These are phyloP conservation scores for Megaceryle maxima DNA, from an alignment of 2,113 vertebrate genomes.

Conservation along the genomic window DNA sequence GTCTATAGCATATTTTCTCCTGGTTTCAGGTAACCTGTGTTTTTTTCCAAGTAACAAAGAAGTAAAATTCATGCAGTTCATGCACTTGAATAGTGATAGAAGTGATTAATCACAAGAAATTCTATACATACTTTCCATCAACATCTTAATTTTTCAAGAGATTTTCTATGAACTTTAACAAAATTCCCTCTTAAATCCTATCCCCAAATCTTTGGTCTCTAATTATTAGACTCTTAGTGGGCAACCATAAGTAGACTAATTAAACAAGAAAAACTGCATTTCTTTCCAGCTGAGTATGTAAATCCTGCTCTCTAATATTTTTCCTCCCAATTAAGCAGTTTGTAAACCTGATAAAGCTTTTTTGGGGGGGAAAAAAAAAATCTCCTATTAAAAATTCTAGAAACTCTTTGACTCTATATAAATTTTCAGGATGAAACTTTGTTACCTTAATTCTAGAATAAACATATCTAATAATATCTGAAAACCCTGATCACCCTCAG, in stretches of 20 bases:
- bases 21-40: not conserved
- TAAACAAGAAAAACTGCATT: constrained; percentile 11
- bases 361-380: not conserved
- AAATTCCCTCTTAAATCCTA: not conserved
- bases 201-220: not conserved
- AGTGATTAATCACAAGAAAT: not conserved
- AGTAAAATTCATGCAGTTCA: not conserved
- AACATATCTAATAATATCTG: not conserved
- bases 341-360: not conserved
- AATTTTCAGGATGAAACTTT: not conserved
- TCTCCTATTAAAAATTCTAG: not conserved
- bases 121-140: not conserved
- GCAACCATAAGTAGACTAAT: not conserved
- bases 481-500: not conserved
- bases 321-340: constrained; percentile 5
- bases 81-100: not conserved
- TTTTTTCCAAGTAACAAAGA: not conserved
- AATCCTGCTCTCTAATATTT: not conserved
- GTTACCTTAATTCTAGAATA: not conserved
- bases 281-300: constrained; percentile 17
- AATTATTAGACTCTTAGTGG: not conserved
- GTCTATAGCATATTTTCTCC: not conserved
- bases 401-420: not conserved
- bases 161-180: not conserved
- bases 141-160: not conserved